Evolutionary conservation across 2,797 vertebrate species (phyloP).

Genomic region (Xenopus petersii): DNA sequence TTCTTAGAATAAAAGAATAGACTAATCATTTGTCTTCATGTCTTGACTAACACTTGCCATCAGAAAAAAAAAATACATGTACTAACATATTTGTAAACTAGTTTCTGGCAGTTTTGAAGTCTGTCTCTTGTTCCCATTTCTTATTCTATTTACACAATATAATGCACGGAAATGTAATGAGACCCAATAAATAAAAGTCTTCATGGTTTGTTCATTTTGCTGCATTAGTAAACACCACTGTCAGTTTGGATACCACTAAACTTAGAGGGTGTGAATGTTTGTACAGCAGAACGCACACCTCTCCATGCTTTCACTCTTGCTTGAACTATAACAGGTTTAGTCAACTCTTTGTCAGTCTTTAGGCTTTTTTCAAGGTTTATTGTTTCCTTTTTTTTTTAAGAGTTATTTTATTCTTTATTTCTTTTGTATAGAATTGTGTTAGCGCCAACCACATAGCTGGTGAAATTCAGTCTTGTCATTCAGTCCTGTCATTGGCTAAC

Average conservation of each 20-base stretch:
- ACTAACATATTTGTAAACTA: conserved; percentile 47
- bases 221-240: conserved; percentile 37
- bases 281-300: conserved; percentile 34
- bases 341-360: no score
- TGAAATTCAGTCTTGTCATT: no score
- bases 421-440: no score
- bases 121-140: conserved; percentile 18
- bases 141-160: conserved; percentile 30
- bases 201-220: conserved; percentile 42
- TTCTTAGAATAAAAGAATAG: conserved; percentile 18
- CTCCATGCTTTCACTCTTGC: conserved; percentile 18
- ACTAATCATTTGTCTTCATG: conserved; percentile 41
- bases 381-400: no score
- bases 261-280: conserved; percentile 44
- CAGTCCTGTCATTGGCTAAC: no score
- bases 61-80: conserved; percentile 30
- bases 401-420: no score
- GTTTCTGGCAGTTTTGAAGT: conserved; percentile 27
- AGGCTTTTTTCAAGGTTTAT: no score
- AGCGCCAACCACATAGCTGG: no score
- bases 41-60: conserved; percentile 26
- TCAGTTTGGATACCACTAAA: conserved; percentile 42
- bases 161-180: conserved; percentile 45
- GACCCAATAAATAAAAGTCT: conserved; percentile 41
- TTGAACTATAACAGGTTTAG: no score